phyloP scores from a whole-genome alignment of 2,797 vertebrate species.

The Falco concolor region DNA sequence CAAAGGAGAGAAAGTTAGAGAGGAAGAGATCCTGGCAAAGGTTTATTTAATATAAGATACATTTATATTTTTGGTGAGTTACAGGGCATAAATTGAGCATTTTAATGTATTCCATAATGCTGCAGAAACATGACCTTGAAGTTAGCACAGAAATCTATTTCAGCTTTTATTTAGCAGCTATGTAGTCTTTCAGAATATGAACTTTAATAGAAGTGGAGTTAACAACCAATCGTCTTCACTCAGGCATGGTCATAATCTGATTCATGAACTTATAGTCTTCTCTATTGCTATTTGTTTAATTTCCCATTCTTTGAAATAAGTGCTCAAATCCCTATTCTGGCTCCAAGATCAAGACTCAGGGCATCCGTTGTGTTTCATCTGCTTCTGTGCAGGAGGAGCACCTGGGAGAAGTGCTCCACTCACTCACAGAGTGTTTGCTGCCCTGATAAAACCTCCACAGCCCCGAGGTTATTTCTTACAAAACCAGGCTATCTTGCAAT shows the following conservation, averaged over 20 bases:
- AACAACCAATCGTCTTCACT: slow-evolving; percentile 57
- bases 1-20: slow-evolving; percentile 21
- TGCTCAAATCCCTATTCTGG: neutral
- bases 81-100: slow-evolving; percentile 59
- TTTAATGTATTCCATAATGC: slow-evolving; percentile 63
- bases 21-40: slow-evolving; percentile 18
- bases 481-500: neutral
- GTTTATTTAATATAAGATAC: slow-evolving; percentile 59
- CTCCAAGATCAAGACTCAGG: neutral
- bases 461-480: neutral
- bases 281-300: slow-evolving; percentile 53
- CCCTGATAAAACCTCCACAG: neutral
- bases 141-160: slow-evolving; percentile 66
- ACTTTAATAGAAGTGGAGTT: slow-evolving; percentile 53
- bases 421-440: neutral
- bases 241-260: slow-evolving; percentile 46
- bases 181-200: slow-evolving; percentile 55
- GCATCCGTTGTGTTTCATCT: accelerated
- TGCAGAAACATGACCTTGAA: slow-evolving; percentile 67
- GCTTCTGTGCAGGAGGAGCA: neutral
- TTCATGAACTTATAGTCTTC: slow-evolving; percentile 26
- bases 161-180: slow-evolving; percentile 58
- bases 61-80: slow-evolving; percentile 53
- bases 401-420: neutral
- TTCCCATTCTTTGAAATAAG: slow-evolving; percentile 31